These are phyloP conservation scores for Ahaetulla prasina DNA, from an alignment of 2,113 vertebrate genomes.

Conservation along the genomic window DNA sequence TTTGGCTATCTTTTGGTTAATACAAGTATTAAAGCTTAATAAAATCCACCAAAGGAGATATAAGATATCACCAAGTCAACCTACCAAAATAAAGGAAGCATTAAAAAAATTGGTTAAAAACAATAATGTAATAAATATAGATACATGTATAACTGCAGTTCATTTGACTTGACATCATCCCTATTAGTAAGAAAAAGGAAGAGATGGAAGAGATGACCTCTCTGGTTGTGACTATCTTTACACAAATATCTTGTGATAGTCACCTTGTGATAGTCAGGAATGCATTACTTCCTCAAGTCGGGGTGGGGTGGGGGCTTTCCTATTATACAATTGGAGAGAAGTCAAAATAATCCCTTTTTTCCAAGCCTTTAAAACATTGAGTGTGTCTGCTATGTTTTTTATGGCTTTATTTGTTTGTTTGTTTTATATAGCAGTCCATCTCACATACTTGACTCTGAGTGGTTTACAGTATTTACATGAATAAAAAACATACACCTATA, in stretches of 20 bases:
- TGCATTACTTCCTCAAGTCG: neutral
- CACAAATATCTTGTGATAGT: neutral
- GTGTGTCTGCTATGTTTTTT: neutral
- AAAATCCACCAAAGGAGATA: neutral
- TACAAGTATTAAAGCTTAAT: neutral
- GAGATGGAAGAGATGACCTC: neutral
- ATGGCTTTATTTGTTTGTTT: neutral
- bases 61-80: neutral
- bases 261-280: neutral
- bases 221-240: too few species aligned
- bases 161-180: neutral
- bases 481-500: neutral
- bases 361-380: neutral
- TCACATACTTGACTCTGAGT: neutral
- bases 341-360: neutral
- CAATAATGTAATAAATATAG: neutral
- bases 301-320: neutral
- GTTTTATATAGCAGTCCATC: neutral
- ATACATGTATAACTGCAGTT: neutral
- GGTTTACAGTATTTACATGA: neutral
- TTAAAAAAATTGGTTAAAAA: neutral
- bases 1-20: neutral
- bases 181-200: neutral
- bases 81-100: neutral
- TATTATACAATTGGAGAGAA: neutral